Percentiles rank a stretch among this genome's conserved stretches.
These are phyloP conservation scores for Limnephilus rhombicus DNA, from an alignment of 2,888 invertebrate species.

Conservation along the genomic window DNA sequence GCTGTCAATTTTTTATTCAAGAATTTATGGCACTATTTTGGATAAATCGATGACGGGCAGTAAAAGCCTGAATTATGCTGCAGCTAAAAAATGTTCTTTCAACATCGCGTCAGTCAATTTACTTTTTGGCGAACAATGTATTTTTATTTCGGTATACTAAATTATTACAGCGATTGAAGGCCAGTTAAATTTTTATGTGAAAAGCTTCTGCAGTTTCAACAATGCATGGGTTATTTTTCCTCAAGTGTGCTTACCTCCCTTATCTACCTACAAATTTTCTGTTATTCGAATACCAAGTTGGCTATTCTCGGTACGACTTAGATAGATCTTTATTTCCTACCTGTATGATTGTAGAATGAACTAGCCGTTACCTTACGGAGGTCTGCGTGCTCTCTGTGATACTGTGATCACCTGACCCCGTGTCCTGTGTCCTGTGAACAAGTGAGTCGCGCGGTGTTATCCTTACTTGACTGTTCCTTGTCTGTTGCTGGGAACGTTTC, in stretches of 20 bases:
- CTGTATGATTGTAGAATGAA: not conserved
- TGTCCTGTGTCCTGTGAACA: not conserved
- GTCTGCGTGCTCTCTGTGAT: not conserved
- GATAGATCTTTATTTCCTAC: not conserved
- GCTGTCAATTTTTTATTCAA: conserved; percentile 1
- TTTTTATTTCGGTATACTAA: not conserved
- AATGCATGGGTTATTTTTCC: not conserved
- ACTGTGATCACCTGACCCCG: not conserved
- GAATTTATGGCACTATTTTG: conserved; percentile 1
- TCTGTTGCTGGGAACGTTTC: not conserved
- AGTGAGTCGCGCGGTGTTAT: not conserved
- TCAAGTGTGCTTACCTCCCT: not conserved
- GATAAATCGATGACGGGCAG: not conserved
- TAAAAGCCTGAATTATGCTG: not conserved
- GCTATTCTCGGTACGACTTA: not conserved
- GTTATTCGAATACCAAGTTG: not conserved
- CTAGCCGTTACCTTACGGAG: not conserved
- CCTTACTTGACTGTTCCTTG: not conserved
- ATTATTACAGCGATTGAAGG: not conserved
- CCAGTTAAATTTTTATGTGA: not conserved
- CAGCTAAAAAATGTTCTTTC: not conserved
- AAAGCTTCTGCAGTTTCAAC: not conserved
- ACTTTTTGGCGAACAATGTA: not conserved
- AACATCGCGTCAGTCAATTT: conserved; percentile 1
- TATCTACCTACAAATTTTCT: not conserved